Percentiles rank a stretch among this genome's conserved stretches.
These are phyloP conservation scores for Micronycteris hirsuta DNA, from an alignment of 2,113 vertebrate genomes.

Conservation along the genomic window DNA sequence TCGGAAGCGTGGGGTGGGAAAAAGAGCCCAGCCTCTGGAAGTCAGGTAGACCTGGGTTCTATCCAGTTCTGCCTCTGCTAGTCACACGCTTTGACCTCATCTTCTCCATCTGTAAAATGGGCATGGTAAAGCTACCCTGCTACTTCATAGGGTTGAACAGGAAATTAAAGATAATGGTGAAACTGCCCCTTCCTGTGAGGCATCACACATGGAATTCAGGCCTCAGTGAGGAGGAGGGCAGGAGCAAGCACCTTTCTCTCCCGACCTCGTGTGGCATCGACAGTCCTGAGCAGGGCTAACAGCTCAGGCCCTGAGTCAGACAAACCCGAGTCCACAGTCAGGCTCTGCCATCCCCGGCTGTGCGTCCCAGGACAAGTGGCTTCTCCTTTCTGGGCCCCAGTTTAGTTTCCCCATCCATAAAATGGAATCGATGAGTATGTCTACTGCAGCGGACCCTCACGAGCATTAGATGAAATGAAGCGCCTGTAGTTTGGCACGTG, in stretches of 20 bases:
- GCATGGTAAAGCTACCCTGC: neutral
- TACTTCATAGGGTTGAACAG: neutral
- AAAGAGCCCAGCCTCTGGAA: neutral
- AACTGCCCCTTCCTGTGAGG: neutral
- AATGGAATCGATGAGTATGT: neutral
- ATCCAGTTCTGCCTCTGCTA: neutral
- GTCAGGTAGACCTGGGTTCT: neutral
- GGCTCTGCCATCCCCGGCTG: neutral
- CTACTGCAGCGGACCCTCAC: neutral
- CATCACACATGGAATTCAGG: neutral
- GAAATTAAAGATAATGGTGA: neutral
- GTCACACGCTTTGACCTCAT: neutral
- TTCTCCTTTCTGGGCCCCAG: neutral
- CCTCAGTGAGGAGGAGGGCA: neutral
- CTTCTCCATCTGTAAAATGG: conserved; percentile 36
- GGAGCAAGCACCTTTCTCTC: neutral
- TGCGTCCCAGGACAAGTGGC: neutral
- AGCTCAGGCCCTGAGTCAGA: neutral
- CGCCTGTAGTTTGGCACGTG: neutral
- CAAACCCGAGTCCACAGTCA: neutral
- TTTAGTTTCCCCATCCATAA: neutral
- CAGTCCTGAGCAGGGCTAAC: neutral
- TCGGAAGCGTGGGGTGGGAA: neutral
- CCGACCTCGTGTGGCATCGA: neutral
- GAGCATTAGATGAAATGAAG: neutral